These are phyloP conservation scores for Drosophila auraria DNA, from an alignment of 1,140 invertebrate genomes.

Conservation along the genomic window DNA sequence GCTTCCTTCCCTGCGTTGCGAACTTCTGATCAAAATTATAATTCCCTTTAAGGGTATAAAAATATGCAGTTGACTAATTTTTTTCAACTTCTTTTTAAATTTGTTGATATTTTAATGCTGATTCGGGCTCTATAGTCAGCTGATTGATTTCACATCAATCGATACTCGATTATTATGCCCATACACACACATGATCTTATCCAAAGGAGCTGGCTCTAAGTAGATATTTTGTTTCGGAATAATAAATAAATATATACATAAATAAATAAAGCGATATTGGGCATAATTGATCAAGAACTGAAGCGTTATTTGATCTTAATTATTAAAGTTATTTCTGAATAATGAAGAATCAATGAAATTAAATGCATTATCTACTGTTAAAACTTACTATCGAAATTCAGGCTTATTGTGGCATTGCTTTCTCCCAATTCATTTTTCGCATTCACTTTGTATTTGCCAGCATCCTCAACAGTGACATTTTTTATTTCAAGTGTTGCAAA, in stretches of 20 bases:
- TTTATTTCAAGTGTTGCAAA: constrained; percentile 96
- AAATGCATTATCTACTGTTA: not conserved
- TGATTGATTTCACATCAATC: not conserved
- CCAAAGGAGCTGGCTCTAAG: no score
- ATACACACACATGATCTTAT: no score
- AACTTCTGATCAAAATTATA: no score
- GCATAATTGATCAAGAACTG: not conserved
- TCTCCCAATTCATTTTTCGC: constrained; percentile 98
- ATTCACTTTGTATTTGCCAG: constrained; percentile 98
- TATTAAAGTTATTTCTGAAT: constrained; percentile 13
- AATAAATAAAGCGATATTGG: constrained; percentile 1
- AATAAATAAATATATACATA: not conserved
- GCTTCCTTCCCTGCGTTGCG: no score
- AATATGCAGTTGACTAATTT: no score
- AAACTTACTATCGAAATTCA: constrained; percentile 98
- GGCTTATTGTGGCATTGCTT: constrained; percentile 97
- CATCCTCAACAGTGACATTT: constrained; percentile 98
- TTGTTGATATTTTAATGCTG: not conserved
- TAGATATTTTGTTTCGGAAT: not conserved
- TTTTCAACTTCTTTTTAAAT: no score
- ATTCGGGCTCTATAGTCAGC: not conserved
- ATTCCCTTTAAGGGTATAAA: no score
- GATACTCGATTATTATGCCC: not conserved
- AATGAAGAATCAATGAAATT: constrained; percentile 1
- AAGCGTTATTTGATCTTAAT: constrained; percentile 13